These are phyloP conservation scores for Pithecia hirsuta DNA, from an alignment of 2,797 vertebrate species.

Conservation along the genomic window DNA sequence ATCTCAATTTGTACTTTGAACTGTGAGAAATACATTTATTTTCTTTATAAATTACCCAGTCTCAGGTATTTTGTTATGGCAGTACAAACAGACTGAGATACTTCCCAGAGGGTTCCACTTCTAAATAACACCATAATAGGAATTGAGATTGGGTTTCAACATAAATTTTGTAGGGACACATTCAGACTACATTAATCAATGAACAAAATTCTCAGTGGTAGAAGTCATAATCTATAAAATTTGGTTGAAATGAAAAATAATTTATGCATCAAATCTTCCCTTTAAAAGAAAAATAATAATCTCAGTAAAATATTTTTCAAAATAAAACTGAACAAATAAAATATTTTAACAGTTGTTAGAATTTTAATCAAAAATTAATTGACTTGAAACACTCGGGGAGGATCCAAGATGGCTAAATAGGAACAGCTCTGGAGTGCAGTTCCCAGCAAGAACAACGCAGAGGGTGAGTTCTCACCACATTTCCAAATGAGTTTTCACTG, in stretches of 20 bases:
- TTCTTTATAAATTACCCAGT: background rate
- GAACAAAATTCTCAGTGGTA: background rate
- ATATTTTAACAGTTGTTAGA: background rate
- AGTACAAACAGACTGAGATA: background rate
- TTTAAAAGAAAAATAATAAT: background rate
- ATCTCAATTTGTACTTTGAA: background rate
- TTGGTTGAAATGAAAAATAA: background rate
- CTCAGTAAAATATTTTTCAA: background rate
- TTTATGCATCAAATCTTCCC: background rate
- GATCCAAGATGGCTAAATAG: too few species aligned
- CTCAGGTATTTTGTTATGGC: background rate
- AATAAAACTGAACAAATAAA: background rate
- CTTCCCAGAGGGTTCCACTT: background rate
- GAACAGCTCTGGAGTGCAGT: too few species aligned
- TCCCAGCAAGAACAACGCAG: too few species aligned
- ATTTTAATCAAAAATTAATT: background rate
- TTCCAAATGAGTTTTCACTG: too few species aligned
- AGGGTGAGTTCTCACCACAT: too few species aligned
- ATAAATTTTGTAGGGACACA: background rate
- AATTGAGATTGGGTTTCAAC: background rate
- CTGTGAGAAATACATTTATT: background rate
- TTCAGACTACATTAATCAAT: background rate
- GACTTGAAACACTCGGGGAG: background rate
- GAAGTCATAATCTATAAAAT: background rate
- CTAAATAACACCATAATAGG: background rate